A percentile compares a stretch with the other conserved stretches of the same genome.
Conservation (phyloP, 1,140 invertebrate genomes). For the Ephestia elutella region DNA sequence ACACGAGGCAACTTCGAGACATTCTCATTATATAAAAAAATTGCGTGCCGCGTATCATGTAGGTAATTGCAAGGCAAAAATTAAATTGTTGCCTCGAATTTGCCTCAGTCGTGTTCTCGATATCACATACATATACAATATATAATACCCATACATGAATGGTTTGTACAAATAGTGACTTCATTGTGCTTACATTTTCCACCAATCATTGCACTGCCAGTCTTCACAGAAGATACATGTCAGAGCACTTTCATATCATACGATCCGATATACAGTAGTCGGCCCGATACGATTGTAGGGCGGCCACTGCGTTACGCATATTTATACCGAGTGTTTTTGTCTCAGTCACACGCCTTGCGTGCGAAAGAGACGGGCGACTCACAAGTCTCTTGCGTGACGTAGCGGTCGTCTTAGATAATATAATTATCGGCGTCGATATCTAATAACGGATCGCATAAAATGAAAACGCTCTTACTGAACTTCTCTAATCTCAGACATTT, state of each 20-base stretch:
- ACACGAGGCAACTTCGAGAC: background rate
- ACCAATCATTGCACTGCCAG: conserved; percentile 38
- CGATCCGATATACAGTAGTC: background rate
- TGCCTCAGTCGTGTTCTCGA: background rate
- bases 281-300: no score
- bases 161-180: conserved; percentile 69
- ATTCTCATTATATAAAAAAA: background rate
- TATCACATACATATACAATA: conserved; percentile 7
- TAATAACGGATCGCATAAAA: background rate
- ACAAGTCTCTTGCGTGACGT: no score
- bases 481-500: conserved; percentile 35
- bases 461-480: conserved; percentile 21
- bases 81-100: background rate
- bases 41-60: background rate
- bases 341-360: no score
- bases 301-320: no score
- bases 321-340: no score
- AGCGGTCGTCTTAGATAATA: background rate
- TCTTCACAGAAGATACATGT: conserved; percentile 58
- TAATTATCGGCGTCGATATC: background rate
- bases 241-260: background rate
- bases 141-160: conserved; percentile 26
- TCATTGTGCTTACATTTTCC: conserved; percentile 54
- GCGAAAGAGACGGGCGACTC: no score
- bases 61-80: conserved; percentile 5